Percentiles rank a stretch among this genome's conserved stretches.
Conservation (phyloP, 64 coral and sea anemone species). For the Pocillopora damicornis region DNA sequence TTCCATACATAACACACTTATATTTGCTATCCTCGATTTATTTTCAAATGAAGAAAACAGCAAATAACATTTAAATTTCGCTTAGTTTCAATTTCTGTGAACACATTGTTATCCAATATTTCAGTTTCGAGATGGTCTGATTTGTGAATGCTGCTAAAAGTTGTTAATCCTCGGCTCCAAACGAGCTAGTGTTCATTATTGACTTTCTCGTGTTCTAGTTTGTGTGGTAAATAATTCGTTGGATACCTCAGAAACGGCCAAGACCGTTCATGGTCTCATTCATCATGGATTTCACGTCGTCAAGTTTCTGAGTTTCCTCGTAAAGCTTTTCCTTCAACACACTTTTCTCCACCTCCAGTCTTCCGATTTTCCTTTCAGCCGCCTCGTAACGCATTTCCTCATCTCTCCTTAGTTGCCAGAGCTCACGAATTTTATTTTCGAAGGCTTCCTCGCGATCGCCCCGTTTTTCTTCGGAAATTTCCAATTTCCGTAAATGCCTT, state of each 20-base stretch:
- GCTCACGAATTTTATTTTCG: conserved; percentile 22
- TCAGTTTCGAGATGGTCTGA: neutral
- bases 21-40: neutral
- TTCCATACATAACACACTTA: neutral
- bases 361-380: conserved; percentile 30
- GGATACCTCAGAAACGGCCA: neutral
- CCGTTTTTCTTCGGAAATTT: conserved; percentile 53
- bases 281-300: conserved; percentile 8
- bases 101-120: neutral
- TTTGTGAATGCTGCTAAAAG: neutral
- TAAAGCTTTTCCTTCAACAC: conserved; percentile 7
- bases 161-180: neutral
- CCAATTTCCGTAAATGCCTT: conserved; percentile 45
- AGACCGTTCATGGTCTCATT: conserved; percentile 24
- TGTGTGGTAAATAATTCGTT: neutral
- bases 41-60: neutral
- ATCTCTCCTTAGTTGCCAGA: conserved; percentile 9
- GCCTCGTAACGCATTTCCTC: conserved; percentile 36
- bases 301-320: conserved; percentile 13
- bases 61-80: neutral
- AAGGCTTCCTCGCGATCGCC: conserved; percentile 40
- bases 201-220: neutral
- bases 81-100: neutral
- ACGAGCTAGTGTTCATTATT: neutral
- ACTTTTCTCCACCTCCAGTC: neutral